Evolutionary conservation across 2,113 vertebrate genomes (phyloP).

Genomic region (Melanerpes formicivorus): DNA sequence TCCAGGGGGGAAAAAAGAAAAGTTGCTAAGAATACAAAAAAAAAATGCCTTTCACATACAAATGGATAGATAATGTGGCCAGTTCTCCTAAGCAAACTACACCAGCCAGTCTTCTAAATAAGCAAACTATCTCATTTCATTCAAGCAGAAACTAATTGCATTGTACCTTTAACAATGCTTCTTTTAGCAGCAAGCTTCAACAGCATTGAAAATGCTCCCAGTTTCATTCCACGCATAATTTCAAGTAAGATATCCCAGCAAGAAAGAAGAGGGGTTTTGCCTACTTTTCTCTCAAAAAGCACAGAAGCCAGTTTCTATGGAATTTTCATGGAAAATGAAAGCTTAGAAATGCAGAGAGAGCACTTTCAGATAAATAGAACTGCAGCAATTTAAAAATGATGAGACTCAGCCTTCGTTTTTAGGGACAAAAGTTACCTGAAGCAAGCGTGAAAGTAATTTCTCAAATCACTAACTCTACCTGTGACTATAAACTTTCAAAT

Average conservation of each 20-base stretch:
- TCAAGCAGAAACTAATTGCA: neutral
- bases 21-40: neutral
- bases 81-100: neutral
- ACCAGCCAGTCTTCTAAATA: neutral
- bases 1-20: neutral
- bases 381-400: neutral
- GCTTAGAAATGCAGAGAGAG: neutral
- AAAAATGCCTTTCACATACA: neutral
- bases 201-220: neutral
- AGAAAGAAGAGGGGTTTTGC: neutral
- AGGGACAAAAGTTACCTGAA: neutral
- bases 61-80: rapidly evolving
- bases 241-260: neutral
- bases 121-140: neutral
- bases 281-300: neutral
- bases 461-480: neutral
- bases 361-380: neutral
- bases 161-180: neutral
- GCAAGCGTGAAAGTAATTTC: neutral
- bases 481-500: neutral
- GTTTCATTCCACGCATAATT: neutral
- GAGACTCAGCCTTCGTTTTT: neutral
- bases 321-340: neutral
- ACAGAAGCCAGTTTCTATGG: neutral
- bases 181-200: neutral